Base-by-base conservation (phyloP, 2,113 vertebrate species). In the Aptenodytes patagonicus region DNA sequence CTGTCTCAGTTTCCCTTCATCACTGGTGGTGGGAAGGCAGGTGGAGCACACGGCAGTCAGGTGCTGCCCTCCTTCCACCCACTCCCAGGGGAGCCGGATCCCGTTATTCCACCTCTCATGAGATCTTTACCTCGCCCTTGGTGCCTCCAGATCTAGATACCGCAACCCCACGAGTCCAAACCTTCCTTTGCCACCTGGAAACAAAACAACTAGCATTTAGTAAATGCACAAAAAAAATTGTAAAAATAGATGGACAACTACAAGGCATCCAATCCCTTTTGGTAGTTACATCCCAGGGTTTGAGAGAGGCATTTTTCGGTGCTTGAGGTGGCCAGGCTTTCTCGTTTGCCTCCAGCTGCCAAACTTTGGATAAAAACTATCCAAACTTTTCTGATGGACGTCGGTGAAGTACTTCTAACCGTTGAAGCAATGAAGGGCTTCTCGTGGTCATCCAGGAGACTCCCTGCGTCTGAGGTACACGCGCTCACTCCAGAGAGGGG, bases 91-190 rank as follows among this genome's bases (percentile, higher is more conserved):
- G 26, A 71, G 21, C 65, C 52, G 42, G 34, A 42, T 72, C 65
- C 54, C 2, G 1, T 10, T 57, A 32, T 49, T 51, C 18, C 32
- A 34, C 24, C 57, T 83, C 42, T 57, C 24, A 7, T 0, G 0
- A 55, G 36, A 25, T 70, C 49, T 44, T 77, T 42, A 18, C 15
- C 51, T 20, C 24, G 25, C 31, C 28, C 24, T 42, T 46, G 28
- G 19, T 77, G 57, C 49, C 42, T 87, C 17, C 61, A 54, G 61
- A 19, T 31, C 13, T 7, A 20, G 25, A 31, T 22, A 36, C 2
- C 14, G 52, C 46, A 42, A 10, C 8, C 13, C 12, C 46, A 17
- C 0, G 0, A 47, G 26, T 32, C 21, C 72, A 55, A 61, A n/a
- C 31, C 32, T 65, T 65, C 29, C 13, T 71, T 60, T 60, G 36